These are phyloP conservation scores for Frankliniella fusca DNA, from an alignment of 2,888 invertebrate genomes.

Conservation along the genomic window DNA sequence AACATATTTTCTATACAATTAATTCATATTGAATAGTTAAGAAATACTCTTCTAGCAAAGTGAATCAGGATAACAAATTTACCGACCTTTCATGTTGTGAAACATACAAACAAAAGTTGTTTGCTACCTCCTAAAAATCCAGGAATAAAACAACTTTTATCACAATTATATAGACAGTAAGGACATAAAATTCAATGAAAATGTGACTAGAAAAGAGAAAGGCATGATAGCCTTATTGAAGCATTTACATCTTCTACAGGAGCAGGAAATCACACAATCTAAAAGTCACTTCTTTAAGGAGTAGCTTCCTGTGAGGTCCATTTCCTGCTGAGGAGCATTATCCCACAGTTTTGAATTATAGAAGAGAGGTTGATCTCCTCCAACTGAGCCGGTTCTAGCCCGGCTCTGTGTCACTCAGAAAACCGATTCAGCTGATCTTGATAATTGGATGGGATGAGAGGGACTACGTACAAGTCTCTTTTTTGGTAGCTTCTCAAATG, in stretches of 20 bases:
- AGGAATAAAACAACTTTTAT: too few relatives aligned
- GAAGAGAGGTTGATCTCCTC: constrained; percentile 10
- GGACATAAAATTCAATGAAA: background rate
- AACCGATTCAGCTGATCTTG: constrained; percentile 92
- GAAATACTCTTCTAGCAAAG: too few relatives aligned
- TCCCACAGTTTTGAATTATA: background rate
- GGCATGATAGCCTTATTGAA: background rate
- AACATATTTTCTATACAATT: too few relatives aligned
- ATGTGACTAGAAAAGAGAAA: background rate
- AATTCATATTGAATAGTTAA: too few relatives aligned
- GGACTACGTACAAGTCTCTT: constrained; percentile 94
- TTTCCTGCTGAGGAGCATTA: background rate
- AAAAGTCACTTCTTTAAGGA: background rate
- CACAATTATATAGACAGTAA: too few relatives aligned
- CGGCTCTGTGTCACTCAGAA: constrained; percentile 55
- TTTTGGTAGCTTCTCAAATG: constrained; percentile 88
- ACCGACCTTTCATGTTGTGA: too few relatives aligned
- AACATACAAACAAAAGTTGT: too few relatives aligned
- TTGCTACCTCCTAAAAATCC: too few relatives aligned
- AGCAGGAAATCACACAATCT: background rate
- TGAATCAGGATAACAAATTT: too few relatives aligned
- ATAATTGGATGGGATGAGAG: constrained; percentile 95
- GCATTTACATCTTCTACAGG: background rate
- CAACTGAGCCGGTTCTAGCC: constrained; percentile 20
- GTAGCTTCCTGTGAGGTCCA: background rate